Evolutionary conservation across 1,140 invertebrate genomes (phyloP), one percentile per base, ranked within the genome.

Genomic region (Polypedilum pembai): DNA sequence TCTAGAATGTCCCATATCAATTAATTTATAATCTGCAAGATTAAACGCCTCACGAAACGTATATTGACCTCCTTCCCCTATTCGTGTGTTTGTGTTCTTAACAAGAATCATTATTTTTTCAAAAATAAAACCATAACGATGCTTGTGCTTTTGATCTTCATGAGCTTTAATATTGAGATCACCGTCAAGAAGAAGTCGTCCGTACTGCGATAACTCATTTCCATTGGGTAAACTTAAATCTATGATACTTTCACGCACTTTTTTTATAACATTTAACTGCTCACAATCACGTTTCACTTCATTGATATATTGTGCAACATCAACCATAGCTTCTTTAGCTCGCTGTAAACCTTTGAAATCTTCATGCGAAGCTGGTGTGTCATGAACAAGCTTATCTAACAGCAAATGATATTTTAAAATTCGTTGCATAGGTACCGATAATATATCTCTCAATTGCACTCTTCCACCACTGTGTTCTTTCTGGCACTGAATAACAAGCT

Each of bases 281-380:
- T 98, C 96, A 74, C 92, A 95, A 84, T 99, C 96, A 73, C 96
- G 84, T 79, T 98, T 98, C n/a, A 98, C 94, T 86, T 99, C 97
- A 82, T 99, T 99, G 76, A 98, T 97, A 83, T 95, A 99, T 78
- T 95, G 90, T 12, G 96, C 95, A 40, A 99, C 90, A 83, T 99
- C 96, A 75, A 95, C 88, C 96, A 99, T 99, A 33, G 92, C 92
- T 82, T 98, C 95, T 78, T 94, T 90, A n/a, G 96, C 95, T 79
- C 91, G 88, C 77, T 92, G 89, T 74, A 98, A 82, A 15, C 90
- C 90, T 12, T 88, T 85, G 79, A 91, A 91, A 78, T 98, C 95
- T 75, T 95, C 93, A 77, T 91, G 89, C 77, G 85, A 91, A 17
- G 87, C 87, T 76, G 91, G 89, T 3, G 96, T 98, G 81, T 95